Conservation (phyloP, 2,113 vertebrate species). For the Clarias gariepinus region DNA sequence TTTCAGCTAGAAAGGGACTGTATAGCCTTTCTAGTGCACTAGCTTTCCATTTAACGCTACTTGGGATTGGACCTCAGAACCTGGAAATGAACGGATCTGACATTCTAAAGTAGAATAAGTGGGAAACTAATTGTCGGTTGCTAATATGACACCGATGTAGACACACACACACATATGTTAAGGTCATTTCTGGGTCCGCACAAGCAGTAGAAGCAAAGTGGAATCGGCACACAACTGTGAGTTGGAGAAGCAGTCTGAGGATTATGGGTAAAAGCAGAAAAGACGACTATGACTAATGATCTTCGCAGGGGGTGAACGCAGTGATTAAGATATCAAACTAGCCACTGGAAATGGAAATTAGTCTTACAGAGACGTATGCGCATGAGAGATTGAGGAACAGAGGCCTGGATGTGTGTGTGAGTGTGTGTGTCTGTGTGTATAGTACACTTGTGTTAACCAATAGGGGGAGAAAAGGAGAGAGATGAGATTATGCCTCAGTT, state of each 20-base stretch:
- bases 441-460: background rate
- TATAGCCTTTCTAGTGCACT: no score
- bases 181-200: background rate
- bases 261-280: conserved; percentile 27
- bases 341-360: conserved; percentile 51
- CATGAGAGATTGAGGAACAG: background rate
- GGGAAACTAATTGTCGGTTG: no score
- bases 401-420: background rate
- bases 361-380: background rate
- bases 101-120: no score
- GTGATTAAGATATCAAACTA: conserved; percentile 47
- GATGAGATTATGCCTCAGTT: background rate
- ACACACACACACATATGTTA: conserved; percentile 7
- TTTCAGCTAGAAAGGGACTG: no score
- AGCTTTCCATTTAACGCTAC: no score
- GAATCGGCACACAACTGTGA: background rate
- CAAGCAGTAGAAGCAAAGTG: background rate
- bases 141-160: no score
- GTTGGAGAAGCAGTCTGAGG: conserved; percentile 37
- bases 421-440: background rate
- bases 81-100: background rate
- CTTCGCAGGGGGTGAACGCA: conserved; percentile 32
- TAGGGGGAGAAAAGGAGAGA: background rate
- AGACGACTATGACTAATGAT: conserved; percentile 45
- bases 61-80: no score